These are phyloP conservation scores for Cenopis cana DNA, from an alignment of 2,888 invertebrate genomes.

Conservation along the genomic window DNA sequence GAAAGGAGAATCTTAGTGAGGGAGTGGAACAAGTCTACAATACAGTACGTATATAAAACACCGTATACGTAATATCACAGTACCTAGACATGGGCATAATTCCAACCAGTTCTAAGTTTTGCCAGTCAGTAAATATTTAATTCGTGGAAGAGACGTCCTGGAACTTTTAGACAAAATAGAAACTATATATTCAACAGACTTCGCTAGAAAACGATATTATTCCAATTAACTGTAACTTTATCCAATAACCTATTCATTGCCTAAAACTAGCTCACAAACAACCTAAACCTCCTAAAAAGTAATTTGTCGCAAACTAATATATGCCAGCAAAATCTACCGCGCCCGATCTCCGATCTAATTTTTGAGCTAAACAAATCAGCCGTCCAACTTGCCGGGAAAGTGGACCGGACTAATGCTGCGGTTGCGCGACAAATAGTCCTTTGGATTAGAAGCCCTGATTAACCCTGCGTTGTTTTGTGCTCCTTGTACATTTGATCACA, in stretches of 20 bases:
- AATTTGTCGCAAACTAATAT: background rate
- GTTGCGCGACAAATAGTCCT: conserved; percentile 46
- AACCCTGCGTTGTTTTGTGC: conserved; percentile 75
- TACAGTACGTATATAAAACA: too few relatives aligned
- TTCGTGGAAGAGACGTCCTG: too few relatives aligned
- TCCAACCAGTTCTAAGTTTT: too few relatives aligned
- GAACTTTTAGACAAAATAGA: background rate
- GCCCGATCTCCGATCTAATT: background rate
- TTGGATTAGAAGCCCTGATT: conserved; percentile 46
- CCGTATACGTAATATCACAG: too few relatives aligned
- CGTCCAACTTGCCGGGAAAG: conserved; percentile 10
- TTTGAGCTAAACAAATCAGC: conserved; percentile 39
- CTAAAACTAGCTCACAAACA: background rate
- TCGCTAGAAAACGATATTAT: background rate
- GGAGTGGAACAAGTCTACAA: too few relatives aligned
- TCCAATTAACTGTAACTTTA: background rate
- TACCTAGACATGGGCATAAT: too few relatives aligned
- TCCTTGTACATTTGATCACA: conserved; percentile 60
- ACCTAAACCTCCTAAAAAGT: background rate
- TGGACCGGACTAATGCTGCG: conserved; percentile 46
- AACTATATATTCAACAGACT: background rate
- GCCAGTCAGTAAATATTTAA: background rate
- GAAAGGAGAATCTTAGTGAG: too few relatives aligned
- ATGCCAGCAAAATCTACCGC: conserved; percentile 26
- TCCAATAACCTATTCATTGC: background rate